These are phyloP conservation scores for Platorchestia sp. DNA, from an alignment of 1,140 invertebrate species.

Conservation along the genomic window DNA sequence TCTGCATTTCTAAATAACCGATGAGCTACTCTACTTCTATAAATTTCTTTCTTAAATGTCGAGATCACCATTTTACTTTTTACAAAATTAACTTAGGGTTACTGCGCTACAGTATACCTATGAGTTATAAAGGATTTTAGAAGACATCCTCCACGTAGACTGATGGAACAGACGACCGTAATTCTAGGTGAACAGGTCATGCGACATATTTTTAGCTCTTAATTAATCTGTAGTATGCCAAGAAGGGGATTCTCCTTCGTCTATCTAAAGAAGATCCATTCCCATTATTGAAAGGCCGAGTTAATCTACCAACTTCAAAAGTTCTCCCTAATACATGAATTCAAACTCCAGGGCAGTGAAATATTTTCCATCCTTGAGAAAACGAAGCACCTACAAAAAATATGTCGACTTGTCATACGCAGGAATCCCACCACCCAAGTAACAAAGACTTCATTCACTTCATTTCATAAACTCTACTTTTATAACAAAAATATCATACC, in stretches of 20 bases:
- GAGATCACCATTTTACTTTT: constrained; percentile 27
- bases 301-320: neutral
- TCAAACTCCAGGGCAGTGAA: neutral
- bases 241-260: neutral
- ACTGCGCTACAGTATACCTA: neutral
- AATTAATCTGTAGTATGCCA: neutral
- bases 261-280: neutral
- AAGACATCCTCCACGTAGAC: neutral
- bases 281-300: neutral
- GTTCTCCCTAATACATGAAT: neutral
- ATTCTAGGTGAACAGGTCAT: neutral
- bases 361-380: neutral
- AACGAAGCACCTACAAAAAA: neutral
- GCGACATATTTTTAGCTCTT: neutral
- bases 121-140: neutral
- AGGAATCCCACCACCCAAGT: neutral
- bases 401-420: neutral
- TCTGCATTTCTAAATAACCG: constrained; percentile 16
- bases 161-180: neutral
- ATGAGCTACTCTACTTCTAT: constrained; percentile 17
- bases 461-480: neutral
- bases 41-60: constrained; percentile 31
- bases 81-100: constrained; percentile 21
- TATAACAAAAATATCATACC: neutral
- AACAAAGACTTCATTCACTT: neutral